phyloP scores from a whole-genome alignment of 2,113 vertebrate genomes.

The Thalassoma bifasciatum region DNA sequence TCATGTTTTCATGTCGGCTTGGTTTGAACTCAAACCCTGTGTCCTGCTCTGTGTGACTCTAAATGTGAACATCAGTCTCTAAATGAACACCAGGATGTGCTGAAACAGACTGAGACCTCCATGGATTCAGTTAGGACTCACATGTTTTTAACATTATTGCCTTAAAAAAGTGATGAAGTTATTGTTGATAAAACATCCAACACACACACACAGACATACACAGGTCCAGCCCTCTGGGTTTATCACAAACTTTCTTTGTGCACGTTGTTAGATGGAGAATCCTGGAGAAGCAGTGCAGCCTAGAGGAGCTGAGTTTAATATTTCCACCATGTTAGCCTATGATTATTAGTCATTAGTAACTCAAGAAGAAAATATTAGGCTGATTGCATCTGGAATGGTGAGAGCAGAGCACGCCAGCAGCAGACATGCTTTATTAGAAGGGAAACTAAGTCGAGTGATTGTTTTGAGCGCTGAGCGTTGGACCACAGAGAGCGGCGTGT shows the following conservation, averaged over 20 bases:
- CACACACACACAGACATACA: not conserved
- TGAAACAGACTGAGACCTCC: too few species aligned
- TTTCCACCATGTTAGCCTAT: slow-evolving; percentile 63
- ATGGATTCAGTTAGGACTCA: too few species aligned
- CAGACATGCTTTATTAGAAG: slow-evolving; percentile 67
- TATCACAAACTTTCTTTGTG: not conserved
- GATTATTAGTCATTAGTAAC: slow-evolving; percentile 68
- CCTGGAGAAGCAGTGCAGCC: not conserved
- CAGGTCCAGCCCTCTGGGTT: not conserved
- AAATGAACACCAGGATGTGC: too few species aligned
- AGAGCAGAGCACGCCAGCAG: slow-evolving; percentile 36
- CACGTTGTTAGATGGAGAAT: slow-evolving; percentile 5
- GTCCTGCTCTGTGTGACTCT: too few species aligned
- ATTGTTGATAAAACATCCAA: too few species aligned
- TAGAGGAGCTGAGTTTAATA: slow-evolving; percentile 31
- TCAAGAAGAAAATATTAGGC: slow-evolving; percentile 56
- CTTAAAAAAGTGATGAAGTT: too few species aligned
- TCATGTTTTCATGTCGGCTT: too few species aligned
- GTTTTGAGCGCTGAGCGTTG: slow-evolving; percentile 64
- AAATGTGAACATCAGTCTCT: too few species aligned
- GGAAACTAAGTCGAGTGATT: slow-evolving; percentile 67
- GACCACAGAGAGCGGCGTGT: slow-evolving; percentile 68
- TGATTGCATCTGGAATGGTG: slow-evolving; percentile 59
- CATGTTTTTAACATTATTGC: too few species aligned
- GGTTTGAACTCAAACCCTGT: too few species aligned